A percentile compares a stretch with the other conserved stretches of the same genome.
Evolutionary conservation across 2,888 invertebrate species (phyloP).

Genomic region (Eurytoma californica): DNA sequence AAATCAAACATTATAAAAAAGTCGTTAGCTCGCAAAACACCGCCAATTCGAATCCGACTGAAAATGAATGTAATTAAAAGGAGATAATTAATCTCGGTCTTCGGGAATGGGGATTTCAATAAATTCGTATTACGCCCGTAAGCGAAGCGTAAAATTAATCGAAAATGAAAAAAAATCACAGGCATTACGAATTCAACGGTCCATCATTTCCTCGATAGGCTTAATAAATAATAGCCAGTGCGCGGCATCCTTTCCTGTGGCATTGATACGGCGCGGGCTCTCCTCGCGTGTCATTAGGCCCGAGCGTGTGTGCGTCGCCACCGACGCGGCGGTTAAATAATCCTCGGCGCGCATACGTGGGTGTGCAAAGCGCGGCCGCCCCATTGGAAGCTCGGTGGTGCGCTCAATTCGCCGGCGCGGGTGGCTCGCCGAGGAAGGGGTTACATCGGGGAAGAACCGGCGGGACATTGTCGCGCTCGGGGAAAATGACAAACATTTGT

Average conservation of each 20-base stretch:
- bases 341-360: neutral
- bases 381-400: constrained; percentile 23
- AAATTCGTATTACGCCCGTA: constrained; percentile 29
- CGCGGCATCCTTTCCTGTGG: constrained; percentile 47
- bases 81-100: constrained; percentile 18
- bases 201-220: constrained; percentile 70
- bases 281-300: constrained; percentile 43
- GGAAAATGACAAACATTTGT: constrained; percentile 63
- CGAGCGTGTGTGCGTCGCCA: neutral
- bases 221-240: constrained; percentile 52
- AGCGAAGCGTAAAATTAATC: constrained; percentile 45
- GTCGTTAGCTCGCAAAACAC: neutral
- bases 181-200: constrained; percentile 61
- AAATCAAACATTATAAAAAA: neutral
- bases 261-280: constrained; percentile 29
- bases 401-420: neutral
- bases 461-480: constrained; percentile 60
- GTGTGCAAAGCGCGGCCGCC: neutral
- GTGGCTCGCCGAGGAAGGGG: neutral
- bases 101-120: constrained; percentile 19
- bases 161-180: constrained; percentile 35
- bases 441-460: constrained; percentile 14
- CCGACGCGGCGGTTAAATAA: constrained; percentile 35
- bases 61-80: neutral
- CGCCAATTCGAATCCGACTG: neutral